phyloP scores from a whole-genome alignment of 2,888 invertebrate species.

The Sussaba pulchella region DNA sequence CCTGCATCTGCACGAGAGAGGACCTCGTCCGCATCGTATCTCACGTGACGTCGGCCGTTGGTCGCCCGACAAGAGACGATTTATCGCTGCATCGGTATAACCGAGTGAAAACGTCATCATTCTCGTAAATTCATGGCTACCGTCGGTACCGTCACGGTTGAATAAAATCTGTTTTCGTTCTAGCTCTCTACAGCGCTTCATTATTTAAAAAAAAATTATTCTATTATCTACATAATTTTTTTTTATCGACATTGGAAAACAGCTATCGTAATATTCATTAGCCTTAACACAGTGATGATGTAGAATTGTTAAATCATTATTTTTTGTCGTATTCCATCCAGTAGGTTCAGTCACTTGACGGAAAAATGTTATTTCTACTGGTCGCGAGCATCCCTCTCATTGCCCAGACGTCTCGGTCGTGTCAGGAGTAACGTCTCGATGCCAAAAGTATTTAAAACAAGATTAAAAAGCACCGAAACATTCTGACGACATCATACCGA shows the following conservation, averaged over 20 bases:
- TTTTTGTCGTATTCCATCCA: too few species aligned
- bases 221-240: neutral
- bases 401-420: too few species aligned
- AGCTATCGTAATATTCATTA: too few species aligned
- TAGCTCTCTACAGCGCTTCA: neutral
- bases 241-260: neutral
- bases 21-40: slow-evolving; percentile 55
- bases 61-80: slow-evolving; percentile 60
- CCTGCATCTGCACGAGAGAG: slow-evolving; percentile 31
- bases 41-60: slow-evolving; percentile 57
- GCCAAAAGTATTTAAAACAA: too few species aligned
- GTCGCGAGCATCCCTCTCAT: too few species aligned
- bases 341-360: too few species aligned
- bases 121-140: slow-evolving; percentile 58
- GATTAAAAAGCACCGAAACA: too few species aligned
- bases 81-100: slow-evolving; percentile 63
- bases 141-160: slow-evolving; percentile 31
- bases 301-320: too few species aligned
- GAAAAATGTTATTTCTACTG: too few species aligned
- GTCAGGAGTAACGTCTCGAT: too few species aligned
- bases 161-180: slow-evolving; percentile 22
- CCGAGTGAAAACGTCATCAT: slow-evolving; percentile 64
- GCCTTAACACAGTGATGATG: too few species aligned
- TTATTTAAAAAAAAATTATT: slow-evolving; percentile 2
- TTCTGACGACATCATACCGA: too few species aligned